A percentile compares a stretch with the other conserved stretches of the same genome.
Evolutionary conservation across 2,888 invertebrate genomes (phyloP).

Genomic region (Oscheius sp.): DNA sequence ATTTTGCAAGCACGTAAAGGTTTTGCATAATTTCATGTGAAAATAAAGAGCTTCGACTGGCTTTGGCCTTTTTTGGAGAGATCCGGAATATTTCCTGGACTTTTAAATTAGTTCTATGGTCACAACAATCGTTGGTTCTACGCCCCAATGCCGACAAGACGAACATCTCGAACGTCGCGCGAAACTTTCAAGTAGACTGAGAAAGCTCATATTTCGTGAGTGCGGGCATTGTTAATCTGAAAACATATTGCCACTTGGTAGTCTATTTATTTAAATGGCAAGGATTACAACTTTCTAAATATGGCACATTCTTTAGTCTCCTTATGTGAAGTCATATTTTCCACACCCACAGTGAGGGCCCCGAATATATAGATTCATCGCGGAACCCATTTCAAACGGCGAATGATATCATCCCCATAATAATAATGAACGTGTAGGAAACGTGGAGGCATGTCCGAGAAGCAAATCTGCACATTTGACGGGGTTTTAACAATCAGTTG

Average conservation of each 20-base stretch:
- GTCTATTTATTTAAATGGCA: constrained; percentile 16
- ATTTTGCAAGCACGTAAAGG: constrained; percentile 22
- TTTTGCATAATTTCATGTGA: constrained; percentile 31
- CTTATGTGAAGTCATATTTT: too few species aligned
- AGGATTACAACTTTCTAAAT: not conserved
- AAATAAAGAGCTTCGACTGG: constrained; percentile 5
- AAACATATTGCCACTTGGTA: constrained; percentile 35
- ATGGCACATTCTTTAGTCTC: too few species aligned
- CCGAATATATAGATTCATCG: too few species aligned
- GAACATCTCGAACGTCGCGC: constrained; percentile 24
- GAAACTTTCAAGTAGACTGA: constrained; percentile 33
- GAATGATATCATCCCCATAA: too few species aligned
- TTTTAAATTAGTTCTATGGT: not conserved
- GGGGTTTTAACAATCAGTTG: too few species aligned
- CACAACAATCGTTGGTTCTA: not conserved
- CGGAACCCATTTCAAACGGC: too few species aligned
- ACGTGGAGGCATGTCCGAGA: too few species aligned
- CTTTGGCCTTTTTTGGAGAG: constrained; percentile 1
- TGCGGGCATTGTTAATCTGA: constrained; percentile 29
- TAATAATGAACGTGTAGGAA: too few species aligned
- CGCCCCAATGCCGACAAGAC: too few species aligned
- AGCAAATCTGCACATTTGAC: too few species aligned
- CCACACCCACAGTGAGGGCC: too few species aligned
- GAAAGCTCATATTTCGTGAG: constrained; percentile 34
- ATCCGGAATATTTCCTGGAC: not conserved